Conservation (phyloP, 2,113 vertebrate species). For the Nothocercus julius region DNA sequence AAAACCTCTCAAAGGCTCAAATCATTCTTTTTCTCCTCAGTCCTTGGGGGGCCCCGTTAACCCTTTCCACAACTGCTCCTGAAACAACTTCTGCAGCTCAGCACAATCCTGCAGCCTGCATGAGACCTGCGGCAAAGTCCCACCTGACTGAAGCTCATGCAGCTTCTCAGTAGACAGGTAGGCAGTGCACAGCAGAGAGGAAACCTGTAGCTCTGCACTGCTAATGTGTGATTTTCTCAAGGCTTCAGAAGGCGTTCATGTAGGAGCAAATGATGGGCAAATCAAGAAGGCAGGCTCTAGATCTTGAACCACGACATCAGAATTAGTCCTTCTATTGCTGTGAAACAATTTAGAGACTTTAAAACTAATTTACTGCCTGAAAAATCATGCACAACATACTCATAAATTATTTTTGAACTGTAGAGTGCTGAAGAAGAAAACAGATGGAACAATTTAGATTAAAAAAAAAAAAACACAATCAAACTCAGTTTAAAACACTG, state of each 20-base stretch:
- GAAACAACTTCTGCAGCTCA: neutral
- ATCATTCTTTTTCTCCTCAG: neutral
- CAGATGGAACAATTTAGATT: conserved; percentile 10
- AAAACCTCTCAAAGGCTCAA: neutral
- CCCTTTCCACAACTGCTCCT: neutral
- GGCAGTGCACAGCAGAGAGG: neutral
- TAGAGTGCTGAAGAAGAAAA: neutral
- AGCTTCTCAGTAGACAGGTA: neutral
- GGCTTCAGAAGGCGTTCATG: neutral
- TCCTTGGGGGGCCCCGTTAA: neutral
- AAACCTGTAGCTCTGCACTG: neutral
- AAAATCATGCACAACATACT: neutral
- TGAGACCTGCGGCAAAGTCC: neutral
- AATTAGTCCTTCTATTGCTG: neutral
- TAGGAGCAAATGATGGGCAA: neutral
- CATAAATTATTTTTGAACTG: neutral
- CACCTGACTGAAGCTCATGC: neutral
- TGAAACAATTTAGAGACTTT: neutral
- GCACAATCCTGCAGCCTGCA: neutral
- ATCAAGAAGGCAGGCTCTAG: neutral
- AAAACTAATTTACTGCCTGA: neutral
- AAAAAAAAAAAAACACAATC: neutral
- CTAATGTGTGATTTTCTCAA: neutral
- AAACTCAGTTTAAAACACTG: neutral
- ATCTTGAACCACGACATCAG: accelerated